Evolutionary conservation across 2,888 invertebrate species (phyloP), one percentile per base, ranked within the genome.

Genomic region (Dasypogon diadema): DNA sequence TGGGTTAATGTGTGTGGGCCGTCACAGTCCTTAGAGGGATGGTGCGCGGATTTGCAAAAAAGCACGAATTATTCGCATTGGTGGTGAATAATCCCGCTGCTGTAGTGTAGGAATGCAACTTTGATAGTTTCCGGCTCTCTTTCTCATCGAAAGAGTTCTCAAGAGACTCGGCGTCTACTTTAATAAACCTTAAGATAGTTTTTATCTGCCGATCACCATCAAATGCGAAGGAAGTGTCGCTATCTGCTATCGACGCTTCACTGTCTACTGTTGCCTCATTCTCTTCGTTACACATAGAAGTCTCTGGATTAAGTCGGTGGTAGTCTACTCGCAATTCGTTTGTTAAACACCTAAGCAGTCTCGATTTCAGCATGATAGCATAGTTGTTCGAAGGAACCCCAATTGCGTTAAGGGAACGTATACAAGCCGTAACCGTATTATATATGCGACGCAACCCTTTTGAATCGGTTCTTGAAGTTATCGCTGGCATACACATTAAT

Each of bases 401-500:
- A 16, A 58, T 10, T 16, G 58, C 37, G 5, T 24, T 70, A 1
- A 70, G 26, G 1, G 70, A 75, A 56, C 75, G 68, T 46, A 21
- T 70, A 46, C 56, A 58, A 2, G 48, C 24, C 56, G 18, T 68
- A 6, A 70, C 58, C 4, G 58, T 75, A 26, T 75, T 75, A 14
- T 75, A 68, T 12, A 75, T 6, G 46, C 70, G 55, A 12, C 75
- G 70, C 24, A 75, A 56, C 2, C 37, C 70, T 26, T 48, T 42
- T 12, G 34, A 18, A 75, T 75, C 75, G 6, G 16, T 8, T 16
- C 24, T 75, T 14, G 75, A 56, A n/a, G 5, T 70, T 58, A 75
- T 5, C 12, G 37, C 46, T 18, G 75, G 51, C 42, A 75, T 70
- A 12, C 6, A n/a, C 75, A 75, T 75, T 30, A 75, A 56, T 70